phyloP scores from a whole-genome alignment of 2,113 vertebrate genomes.

The Macrotis lagotis region DNA sequence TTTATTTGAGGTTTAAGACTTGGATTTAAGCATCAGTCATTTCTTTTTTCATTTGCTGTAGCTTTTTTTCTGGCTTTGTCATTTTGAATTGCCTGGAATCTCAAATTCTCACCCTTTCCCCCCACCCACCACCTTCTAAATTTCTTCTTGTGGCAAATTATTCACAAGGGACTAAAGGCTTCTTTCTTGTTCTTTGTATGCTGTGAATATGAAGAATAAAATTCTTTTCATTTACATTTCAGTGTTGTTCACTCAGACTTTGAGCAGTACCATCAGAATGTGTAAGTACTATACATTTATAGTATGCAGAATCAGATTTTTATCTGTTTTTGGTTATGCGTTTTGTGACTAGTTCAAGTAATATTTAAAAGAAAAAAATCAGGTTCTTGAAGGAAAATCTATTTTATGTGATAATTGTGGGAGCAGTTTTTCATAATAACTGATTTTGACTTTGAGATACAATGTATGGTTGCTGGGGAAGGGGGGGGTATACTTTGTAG shows the following conservation, averaged over 20 bases:
- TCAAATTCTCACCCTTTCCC: slow-evolving; percentile 68
- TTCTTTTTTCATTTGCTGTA: slow-evolving; percentile 41
- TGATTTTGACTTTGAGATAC: not conserved
- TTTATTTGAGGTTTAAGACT: slow-evolving; percentile 46
- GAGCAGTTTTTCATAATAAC: not conserved
- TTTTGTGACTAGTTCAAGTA: slow-evolving; percentile 50
- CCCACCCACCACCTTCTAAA: slow-evolving; percentile 70
- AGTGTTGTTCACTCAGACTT: slow-evolving; percentile 53
- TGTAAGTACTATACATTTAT: slow-evolving; percentile 60
- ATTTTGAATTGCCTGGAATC: slow-evolving; percentile 77
- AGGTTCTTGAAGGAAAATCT: slow-evolving; percentile 35
- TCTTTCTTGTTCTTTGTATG: slow-evolving; percentile 68
- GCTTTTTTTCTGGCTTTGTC: slow-evolving; percentile 61
- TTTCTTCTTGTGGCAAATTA: slow-evolving; percentile 69
- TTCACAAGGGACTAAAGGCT: slow-evolving; percentile 64
- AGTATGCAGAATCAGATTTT: slow-evolving; percentile 38
- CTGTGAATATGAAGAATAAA: slow-evolving; percentile 57
- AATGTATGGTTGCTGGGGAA: not conserved
- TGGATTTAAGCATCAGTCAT: slow-evolving; percentile 61
- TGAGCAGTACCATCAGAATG: slow-evolving; percentile 55
- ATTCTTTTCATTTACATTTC: slow-evolving; percentile 67
- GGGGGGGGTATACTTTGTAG: not conserved
- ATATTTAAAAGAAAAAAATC: slow-evolving; percentile 20
- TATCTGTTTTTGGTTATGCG: slow-evolving; percentile 14
- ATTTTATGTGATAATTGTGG: not conserved